These are phyloP conservation scores for Ardeotis arabs DNA, from an alignment of 2,113 vertebrate genomes.

Conservation along the genomic window DNA sequence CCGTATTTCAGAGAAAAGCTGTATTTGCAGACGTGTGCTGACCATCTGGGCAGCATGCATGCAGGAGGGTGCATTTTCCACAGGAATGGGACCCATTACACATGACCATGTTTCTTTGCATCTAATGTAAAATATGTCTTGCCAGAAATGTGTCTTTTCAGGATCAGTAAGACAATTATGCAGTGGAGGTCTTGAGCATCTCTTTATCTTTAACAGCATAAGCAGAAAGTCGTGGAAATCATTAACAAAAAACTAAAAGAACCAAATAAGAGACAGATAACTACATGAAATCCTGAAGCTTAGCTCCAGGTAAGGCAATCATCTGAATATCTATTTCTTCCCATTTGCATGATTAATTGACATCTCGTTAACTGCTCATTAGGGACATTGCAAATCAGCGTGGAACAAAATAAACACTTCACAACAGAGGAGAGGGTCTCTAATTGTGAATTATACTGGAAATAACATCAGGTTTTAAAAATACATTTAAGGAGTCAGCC, in stretches of 20 bases:
- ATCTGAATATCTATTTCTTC: not conserved
- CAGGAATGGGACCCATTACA: not conserved
- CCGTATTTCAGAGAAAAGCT: not conserved
- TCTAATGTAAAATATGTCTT: not conserved
- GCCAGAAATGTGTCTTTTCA: not conserved
- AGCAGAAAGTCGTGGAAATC: not conserved
- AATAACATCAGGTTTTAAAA: not conserved
- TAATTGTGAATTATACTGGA: not conserved
- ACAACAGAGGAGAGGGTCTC: not conserved
- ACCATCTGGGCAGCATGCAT: fast-evolving
- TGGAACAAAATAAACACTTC: not conserved
- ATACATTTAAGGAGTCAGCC: not conserved
- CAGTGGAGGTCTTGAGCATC: not conserved
- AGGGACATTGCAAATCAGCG: conserved; percentile 2
- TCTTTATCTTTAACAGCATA: not conserved
- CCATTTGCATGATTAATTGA: conserved; percentile 68
- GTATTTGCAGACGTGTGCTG: not conserved
- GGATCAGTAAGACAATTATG: not conserved
- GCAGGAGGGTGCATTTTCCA: not conserved
- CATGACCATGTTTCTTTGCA: fast-evolving
- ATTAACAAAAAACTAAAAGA: not conserved
- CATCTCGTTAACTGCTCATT: conserved; percentile 44
- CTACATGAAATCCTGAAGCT: not conserved
- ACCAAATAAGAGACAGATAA: not conserved
- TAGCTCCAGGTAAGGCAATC: conserved; percentile 31